Base-by-base conservation (phyloP, 53 echinoderm and acorn worm genomes). In the Patiria pectinifera region DNA sequence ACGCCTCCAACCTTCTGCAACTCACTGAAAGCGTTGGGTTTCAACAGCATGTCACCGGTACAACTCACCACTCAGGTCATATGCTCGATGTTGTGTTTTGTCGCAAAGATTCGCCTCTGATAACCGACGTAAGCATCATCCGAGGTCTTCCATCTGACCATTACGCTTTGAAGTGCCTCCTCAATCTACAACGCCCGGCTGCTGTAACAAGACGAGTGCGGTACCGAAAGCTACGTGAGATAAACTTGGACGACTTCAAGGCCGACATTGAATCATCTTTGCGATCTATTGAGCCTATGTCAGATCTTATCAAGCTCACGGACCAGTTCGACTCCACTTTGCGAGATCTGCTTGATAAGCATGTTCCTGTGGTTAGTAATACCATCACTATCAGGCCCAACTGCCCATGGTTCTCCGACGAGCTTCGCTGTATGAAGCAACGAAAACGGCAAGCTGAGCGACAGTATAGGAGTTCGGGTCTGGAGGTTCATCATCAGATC, bases 371-470 rank as follows among this genome's bases (percentile, higher is more conserved):
- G n/a, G n/a, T n/a, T n/a, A n/a, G n/a, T n/a, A n/a, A n/a, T n/a
- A n/a, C n/a, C n/a, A n/a, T n/a, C 59, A 90, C 80, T 80, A 35
- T 79, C 4, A 6, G 80, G 44, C 90, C 90, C 3, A 79, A 90
- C 81, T 59, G 77, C 11, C 90, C 90, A 14, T 90, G 90, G 90
- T 90, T 47, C 72, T 77, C 59, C 14, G 15, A n/a, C n/a, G n/a
- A n/a, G n/a, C n/a, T n/a, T n/a, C n/a, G n/a, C n/a, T n/a, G n/a
- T n/a, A n/a, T n/a, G n/a, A n/a, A n/a, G n/a, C n/a, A n/a, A n/a
- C n/a, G n/a, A n/a, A n/a, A n/a, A n/a, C n/a, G n/a, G n/a, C 80
- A 21, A 6, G 71, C 80, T 59, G 90, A 90, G 59, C 47, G 90
- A 62, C 76, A 62, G 62, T 80, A 59, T 80, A 49, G 15, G 48